Evolutionary conservation across 2,113 vertebrate species (phyloP).

Genomic region (Mesocricetus auratus): DNA sequence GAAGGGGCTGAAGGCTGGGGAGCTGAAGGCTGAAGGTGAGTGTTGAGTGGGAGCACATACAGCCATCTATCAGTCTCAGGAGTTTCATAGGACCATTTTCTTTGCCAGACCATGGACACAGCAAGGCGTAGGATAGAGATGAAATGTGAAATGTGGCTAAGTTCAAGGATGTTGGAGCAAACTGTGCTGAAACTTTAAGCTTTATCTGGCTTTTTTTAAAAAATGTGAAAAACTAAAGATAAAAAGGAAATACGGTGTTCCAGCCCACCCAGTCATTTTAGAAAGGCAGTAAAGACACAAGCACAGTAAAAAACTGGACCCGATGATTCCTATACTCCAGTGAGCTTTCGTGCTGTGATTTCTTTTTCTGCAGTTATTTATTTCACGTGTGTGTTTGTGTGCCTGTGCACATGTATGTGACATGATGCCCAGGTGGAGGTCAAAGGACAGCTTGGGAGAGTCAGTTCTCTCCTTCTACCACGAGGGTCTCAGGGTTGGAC

Average conservation of each 20-base stretch:
- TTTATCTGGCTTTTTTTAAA: neutral
- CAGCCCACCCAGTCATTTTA: neutral
- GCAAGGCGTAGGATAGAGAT: conserved; percentile 9
- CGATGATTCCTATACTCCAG: neutral
- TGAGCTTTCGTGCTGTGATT: neutral
- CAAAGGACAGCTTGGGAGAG: neutral
- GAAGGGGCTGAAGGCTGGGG: neutral
- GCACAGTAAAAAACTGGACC: neutral
- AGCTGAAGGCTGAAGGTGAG: neutral
- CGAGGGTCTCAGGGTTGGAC: neutral
- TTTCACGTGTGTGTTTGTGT: neutral
- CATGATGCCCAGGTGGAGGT: too few species aligned
- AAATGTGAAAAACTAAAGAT: conserved; percentile 53
- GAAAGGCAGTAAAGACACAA: conserved; percentile 3
- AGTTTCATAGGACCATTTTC: neutral
- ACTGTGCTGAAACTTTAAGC: conserved; percentile 44
- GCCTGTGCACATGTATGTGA: neutral
- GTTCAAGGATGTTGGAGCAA: neutral
- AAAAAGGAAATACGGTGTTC: conserved; percentile 11
- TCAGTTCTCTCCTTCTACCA: neutral
- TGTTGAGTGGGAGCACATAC: neutral
- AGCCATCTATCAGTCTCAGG: neutral
- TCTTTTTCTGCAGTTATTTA: neutral
- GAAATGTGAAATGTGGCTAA: neutral
- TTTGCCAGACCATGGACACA: neutral